phyloP scores from a whole-genome alignment of 1,140 invertebrate genomes.

The Eufriesea mexicana region DNA sequence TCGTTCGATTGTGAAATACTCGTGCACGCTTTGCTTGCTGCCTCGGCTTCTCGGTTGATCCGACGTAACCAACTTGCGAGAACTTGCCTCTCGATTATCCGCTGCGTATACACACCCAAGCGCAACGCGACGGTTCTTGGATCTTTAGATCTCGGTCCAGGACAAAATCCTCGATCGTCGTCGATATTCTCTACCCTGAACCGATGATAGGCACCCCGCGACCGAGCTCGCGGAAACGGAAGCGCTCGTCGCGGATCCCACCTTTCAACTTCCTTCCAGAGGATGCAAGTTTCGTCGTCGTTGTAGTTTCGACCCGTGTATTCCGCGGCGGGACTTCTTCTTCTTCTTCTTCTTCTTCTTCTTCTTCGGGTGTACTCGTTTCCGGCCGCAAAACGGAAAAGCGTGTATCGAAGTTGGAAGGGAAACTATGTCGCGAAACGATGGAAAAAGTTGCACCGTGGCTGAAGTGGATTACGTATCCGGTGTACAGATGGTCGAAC shows the following conservation, averaged over 20 bases:
- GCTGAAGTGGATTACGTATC: slow-evolving; percentile 29
- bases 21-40: slow-evolving; percentile 5
- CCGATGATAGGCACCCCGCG: too few species aligned
- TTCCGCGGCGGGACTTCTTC: too few species aligned
- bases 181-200: too few species aligned
- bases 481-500: not conserved
- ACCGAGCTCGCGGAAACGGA: too few species aligned
- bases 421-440: slow-evolving; percentile 29
- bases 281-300: too few species aligned
- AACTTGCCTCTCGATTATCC: too few species aligned
- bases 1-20: slow-evolving; percentile 34
- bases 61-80: not conserved
- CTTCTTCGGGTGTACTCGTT: not conserved
- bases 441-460: slow-evolving; percentile 19
- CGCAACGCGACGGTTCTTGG: too few species aligned
- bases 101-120: too few species aligned
- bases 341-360: not conserved
- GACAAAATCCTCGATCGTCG: too few species aligned
- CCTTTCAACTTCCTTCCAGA: too few species aligned
- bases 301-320: not conserved
- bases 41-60: not conserved
- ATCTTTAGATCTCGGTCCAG: too few species aligned
- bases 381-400: slow-evolving; percentile 38
- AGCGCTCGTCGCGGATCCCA: too few species aligned
- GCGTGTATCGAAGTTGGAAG: slow-evolving; percentile 24